Conservation (phyloP, 2,113 vertebrate species). For the Dromaius novaehollandiae region DNA sequence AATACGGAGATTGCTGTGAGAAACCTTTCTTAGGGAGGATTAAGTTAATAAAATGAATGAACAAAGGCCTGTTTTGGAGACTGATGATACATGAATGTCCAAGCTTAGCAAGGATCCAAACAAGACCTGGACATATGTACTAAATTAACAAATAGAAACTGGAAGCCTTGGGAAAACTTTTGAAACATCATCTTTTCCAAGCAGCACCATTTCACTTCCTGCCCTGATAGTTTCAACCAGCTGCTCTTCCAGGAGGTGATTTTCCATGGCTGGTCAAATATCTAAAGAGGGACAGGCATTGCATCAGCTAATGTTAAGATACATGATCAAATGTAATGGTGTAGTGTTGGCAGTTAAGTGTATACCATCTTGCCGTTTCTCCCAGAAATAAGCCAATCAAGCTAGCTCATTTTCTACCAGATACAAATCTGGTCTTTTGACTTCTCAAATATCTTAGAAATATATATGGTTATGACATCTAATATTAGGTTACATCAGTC, state of each 20-base stretch:
- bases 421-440: not conserved
- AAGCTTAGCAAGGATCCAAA: not conserved
- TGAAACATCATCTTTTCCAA: not conserved
- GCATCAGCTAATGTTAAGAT: not conserved
- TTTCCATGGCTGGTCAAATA: not conserved
- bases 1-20: not conserved
- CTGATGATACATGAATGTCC: not conserved
- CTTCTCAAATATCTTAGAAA: not conserved
- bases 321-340: not conserved
- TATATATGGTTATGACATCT: not conserved
- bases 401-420: not conserved
- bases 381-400: not conserved
- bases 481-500: not conserved
- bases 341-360: not conserved
- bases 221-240: not conserved
- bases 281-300: not conserved
- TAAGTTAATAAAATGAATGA: not conserved
- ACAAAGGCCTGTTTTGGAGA: not conserved
- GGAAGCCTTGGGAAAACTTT: not conserved
- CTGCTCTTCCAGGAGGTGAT: not conserved
- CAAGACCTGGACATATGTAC: not conserved
- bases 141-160: not conserved
- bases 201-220: not conserved
- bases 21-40: not conserved
- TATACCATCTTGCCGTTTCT: not conserved